These are phyloP conservation scores for Bellardia pandia DNA, from an alignment of 2,888 invertebrate genomes.

Conservation along the genomic window DNA sequence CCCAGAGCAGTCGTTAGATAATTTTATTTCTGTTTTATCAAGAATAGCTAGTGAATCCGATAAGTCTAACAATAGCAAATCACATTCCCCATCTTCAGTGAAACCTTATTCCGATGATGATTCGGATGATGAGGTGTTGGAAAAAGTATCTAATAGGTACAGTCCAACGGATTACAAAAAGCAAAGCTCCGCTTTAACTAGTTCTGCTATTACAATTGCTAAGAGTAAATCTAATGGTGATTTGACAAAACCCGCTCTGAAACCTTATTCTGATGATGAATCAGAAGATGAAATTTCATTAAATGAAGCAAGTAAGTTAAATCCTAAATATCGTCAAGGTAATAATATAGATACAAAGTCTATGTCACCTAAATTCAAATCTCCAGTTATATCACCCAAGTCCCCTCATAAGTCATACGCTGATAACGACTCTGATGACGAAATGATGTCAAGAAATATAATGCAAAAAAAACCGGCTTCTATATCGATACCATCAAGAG, in stretches of 20 bases:
- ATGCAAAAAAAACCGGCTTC: not conserved
- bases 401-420: constrained; percentile 23
- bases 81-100: not conserved
- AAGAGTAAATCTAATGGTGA: constrained; percentile 27
- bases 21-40: constrained; percentile 18
- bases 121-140: constrained; percentile 24
- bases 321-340: not conserved
- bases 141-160: not conserved
- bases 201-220: not conserved
- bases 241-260: not conserved
- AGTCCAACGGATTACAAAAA: not conserved
- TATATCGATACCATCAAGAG: not conserved
- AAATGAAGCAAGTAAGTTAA: not conserved
- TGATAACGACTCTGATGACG: constrained; percentile 56
- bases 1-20: constrained; percentile 12
- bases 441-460: not conserved
- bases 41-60: constrained; percentile 23
- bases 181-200: not conserved
- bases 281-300: constrained; percentile 37
- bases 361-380: constrained; percentile 31
- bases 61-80: constrained; percentile 4
- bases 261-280: constrained; percentile 59
- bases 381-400: constrained; percentile 20
- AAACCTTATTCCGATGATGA: constrained; percentile 48
- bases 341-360: not conserved